A percentile compares a stretch with the other conserved stretches of the same genome.
Conservation (phyloP, 2,113 vertebrate genomes). For the Hoplias malabaricus region DNA sequence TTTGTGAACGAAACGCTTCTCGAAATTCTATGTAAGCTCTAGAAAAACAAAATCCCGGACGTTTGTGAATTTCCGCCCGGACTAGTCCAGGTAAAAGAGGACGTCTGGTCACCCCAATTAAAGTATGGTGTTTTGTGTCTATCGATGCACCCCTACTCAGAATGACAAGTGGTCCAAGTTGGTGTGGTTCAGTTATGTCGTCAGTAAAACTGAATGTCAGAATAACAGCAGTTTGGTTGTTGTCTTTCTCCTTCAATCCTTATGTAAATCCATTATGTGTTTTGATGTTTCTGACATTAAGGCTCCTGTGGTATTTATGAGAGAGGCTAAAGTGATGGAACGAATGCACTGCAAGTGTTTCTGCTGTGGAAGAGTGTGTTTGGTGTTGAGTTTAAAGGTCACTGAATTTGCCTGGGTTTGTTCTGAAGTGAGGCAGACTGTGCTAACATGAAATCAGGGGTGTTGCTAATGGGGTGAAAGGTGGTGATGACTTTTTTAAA, state of each 20-base stretch:
- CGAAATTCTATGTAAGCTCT: too few species aligned
- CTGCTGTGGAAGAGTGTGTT: not conserved
- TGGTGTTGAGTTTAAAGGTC: not conserved
- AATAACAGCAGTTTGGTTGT: not conserved
- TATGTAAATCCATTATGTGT: not conserved
- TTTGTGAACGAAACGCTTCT: too few species aligned
- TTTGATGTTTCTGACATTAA: not conserved
- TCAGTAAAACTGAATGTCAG: not conserved
- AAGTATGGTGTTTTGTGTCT: not conserved
- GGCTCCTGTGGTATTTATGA: not conserved
- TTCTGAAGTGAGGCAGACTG: not conserved
- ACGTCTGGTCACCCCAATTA: not conserved
- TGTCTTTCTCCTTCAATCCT: not conserved
- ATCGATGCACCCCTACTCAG: not conserved
- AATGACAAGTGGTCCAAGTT: not conserved
- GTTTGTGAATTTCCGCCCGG: too few species aligned
- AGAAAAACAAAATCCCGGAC: too few species aligned
- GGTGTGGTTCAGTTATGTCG: not conserved
- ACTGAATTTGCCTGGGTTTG: constrained; percentile 14
- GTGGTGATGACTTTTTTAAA: too few species aligned
- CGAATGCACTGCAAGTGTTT: not conserved
- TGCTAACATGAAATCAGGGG: not conserved
- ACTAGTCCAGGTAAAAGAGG: too few species aligned
- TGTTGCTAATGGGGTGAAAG: not conserved
- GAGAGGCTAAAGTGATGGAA: not conserved